phyloP scores from a whole-genome alignment of 2,113 vertebrate species.

The Columbina picui region DNA sequence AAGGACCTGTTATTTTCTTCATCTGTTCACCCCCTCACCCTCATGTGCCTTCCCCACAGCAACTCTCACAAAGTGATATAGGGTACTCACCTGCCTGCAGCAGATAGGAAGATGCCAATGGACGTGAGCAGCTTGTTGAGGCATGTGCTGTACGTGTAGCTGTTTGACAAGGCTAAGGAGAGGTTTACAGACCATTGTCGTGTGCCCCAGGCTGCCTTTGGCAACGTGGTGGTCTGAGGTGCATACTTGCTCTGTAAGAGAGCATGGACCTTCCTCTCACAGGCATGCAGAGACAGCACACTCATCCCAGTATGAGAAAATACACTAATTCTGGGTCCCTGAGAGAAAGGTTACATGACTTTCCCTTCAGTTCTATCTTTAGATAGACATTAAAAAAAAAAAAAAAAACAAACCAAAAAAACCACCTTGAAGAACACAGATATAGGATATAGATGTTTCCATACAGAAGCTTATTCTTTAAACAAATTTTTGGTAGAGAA shows the following conservation, averaged over 20 bases:
- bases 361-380: background rate
- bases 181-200: background rate
- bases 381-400: background rate
- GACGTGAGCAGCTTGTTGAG: constrained; percentile 81
- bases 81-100: constrained; percentile 81
- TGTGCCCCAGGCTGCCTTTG: background rate
- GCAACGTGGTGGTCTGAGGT: background rate
- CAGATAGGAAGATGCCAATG: constrained; percentile 83
- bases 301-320: background rate
- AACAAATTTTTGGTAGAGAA: background rate
- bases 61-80: background rate
- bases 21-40: background rate
- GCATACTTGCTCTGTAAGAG: background rate
- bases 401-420: too few relatives aligned
- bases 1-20: background rate
- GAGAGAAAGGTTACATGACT: background rate
- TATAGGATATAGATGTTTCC: background rate
- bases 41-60: background rate
- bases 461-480: background rate
- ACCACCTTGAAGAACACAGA: background rate
- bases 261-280: background rate
- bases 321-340: background rate
- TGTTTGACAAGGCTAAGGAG: constrained; percentile 75
- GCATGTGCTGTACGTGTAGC: constrained; percentile 79
- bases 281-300: background rate